Conservation (phyloP, 2,113 vertebrate genomes). For the Columbina picui region DNA sequence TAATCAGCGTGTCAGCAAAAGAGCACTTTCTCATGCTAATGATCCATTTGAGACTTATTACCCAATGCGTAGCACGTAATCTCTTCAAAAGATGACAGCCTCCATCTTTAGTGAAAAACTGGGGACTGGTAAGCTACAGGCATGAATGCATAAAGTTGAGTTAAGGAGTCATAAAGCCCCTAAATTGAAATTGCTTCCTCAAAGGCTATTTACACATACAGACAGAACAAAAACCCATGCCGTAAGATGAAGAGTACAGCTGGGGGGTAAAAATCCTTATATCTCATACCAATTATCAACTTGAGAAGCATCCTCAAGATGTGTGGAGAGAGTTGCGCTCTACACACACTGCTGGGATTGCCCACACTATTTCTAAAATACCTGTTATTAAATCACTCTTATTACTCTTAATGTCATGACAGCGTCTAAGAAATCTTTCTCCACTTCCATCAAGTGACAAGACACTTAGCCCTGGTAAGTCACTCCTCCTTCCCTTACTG, state of each 20-base stretch:
- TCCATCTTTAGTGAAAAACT: not conserved
- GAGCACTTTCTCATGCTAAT: not conserved
- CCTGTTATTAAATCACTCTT: not conserved
- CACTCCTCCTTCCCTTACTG: not conserved
- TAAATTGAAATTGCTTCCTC: not conserved
- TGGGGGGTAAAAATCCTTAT: not conserved
- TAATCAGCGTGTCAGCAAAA: not conserved
- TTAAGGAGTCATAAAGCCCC: not conserved
- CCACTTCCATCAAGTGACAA: not conserved
- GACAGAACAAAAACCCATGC: not conserved
- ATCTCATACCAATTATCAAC: not conserved
- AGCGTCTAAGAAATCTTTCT: not conserved
- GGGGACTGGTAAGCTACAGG: not conserved
- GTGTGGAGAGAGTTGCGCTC: not conserved
- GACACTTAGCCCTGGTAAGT: not conserved
- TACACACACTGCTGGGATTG: not conserved
- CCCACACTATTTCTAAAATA: not conserved
- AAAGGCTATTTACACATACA: not conserved
- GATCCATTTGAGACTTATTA: not conserved
- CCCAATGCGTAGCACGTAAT: not conserved
- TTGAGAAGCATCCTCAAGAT: not conserved
- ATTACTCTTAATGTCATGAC: not conserved
- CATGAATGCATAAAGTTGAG: not conserved
- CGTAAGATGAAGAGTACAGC: not conserved
- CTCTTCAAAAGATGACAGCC: not conserved